Evolutionary conservation across 2,113 vertebrate genomes (phyloP), one percentile per base, ranked within the genome.

Genomic region (Ariopsis seemanni): DNA sequence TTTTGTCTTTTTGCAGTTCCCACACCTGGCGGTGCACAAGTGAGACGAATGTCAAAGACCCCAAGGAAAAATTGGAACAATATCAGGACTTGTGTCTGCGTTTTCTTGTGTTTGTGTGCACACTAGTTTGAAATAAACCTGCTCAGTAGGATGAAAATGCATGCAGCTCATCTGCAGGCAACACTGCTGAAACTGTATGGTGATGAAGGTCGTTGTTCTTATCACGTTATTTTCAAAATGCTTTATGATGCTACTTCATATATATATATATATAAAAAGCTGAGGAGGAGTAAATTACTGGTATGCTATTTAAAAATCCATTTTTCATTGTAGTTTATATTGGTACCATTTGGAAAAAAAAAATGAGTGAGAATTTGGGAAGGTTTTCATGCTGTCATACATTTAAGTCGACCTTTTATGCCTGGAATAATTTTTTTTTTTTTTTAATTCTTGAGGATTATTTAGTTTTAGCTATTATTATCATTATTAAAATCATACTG

Each of bases 1-100:
- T 15, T 57, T 71, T 48, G 11, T 60, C 55, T 58, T 89, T 91
- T 93, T 93, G 1, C 91, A 96, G 95, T 95, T 96, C 91, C 90
- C 93, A 69, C 80, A 94, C 83, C 90, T 93, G 77, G 87, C 83
- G 18, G 88, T 87, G 30, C 72, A 7, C 63, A 94, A 94, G 67
- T 95, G 88, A 93, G 84, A 72, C 17, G 25, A 8, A 77, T 7
- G 22, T 75, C 25, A 2, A 62, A 34, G 22, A 53, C 12, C 18
- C 22, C 4, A 9, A 27, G 81, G 27, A n/a, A 14, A 30, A 53
- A n/a, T 30, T 4, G 25, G 20, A 34, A 52, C 1, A 42, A 22
- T 1, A 78, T n/a, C 65, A 75, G 12, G n/a, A 53, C 25, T 81
- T 78, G 18, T 67, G 27, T 48, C 25, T 52, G 34, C 17, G 25